These are phyloP conservation scores for Athalia cordata DNA, from an alignment of 2,888 invertebrate species.

Conservation along the genomic window DNA sequence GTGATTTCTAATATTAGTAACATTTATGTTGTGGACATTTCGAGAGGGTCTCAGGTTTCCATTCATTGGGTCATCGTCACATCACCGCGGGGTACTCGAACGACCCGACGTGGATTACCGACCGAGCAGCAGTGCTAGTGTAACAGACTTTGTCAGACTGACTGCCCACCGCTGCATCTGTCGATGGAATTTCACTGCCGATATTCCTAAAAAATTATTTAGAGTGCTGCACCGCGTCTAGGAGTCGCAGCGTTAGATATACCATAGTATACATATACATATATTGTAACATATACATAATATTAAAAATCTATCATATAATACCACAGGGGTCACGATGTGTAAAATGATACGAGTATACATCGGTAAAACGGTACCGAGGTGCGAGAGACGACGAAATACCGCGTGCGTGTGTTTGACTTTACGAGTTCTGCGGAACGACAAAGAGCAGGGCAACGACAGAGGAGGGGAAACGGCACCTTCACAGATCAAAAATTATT, in stretches of 20 bases:
- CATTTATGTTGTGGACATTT: slow-evolving; percentile 64
- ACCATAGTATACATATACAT: slow-evolving; percentile 61
- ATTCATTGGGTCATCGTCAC: background rate
- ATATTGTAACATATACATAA: slow-evolving; percentile 57
- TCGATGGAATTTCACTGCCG: slow-evolving; percentile 74
- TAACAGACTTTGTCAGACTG: slow-evolving; percentile 60
- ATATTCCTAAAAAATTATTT: slow-evolving; percentile 69
- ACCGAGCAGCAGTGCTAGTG: slow-evolving; percentile 53
- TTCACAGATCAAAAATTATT: too few relatives aligned
- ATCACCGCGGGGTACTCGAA: slow-evolving; percentile 38
- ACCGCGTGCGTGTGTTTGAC: slow-evolving; percentile 42
- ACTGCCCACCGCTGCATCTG: slow-evolving; percentile 68
- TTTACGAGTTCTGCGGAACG: too few relatives aligned
- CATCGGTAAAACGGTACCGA: slow-evolving; percentile 34
- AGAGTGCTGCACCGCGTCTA: slow-evolving; percentile 62
- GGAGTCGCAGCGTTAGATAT: slow-evolving; percentile 64
- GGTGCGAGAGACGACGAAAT: slow-evolving; percentile 41
- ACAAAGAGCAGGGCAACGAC: slow-evolving; percentile 29
- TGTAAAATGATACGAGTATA: slow-evolving; percentile 54
- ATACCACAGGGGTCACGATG: slow-evolving; percentile 61
- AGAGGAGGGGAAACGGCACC: too few relatives aligned
- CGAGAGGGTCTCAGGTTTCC: slow-evolving; percentile 57
- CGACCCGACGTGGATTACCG: slow-evolving; percentile 49
- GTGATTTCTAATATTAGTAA: slow-evolving; percentile 73
- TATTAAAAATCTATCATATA: slow-evolving; percentile 66